These are phyloP conservation scores for Diuraphis noxia DNA, from an alignment of 1,140 invertebrate species.

Conservation along the genomic window DNA sequence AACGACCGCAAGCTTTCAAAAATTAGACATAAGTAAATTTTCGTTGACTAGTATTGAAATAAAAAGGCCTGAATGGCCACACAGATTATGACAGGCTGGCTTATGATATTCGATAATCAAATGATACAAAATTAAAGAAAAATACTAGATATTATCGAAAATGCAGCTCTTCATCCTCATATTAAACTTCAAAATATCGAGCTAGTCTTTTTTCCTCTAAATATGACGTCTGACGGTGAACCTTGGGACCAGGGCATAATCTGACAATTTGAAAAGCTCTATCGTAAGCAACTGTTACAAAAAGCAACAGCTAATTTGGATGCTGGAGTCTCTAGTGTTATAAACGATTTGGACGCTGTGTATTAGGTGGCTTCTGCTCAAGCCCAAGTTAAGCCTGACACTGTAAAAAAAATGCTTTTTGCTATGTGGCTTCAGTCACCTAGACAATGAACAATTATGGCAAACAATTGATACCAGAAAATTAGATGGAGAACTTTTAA, in stretches of 20 bases:
- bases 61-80: not conserved
- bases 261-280: not conserved
- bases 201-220: not conserved
- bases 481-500: constrained; percentile 14
- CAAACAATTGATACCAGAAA: too few relatives aligned
- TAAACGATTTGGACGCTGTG: not conserved
- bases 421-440: not conserved
- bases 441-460: not conserved
- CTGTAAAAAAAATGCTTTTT: constrained; percentile 13
- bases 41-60: not conserved
- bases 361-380: too few relatives aligned
- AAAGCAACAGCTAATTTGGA: not conserved
- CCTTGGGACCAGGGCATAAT: not conserved
- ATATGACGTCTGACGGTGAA: not conserved
- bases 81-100: not conserved
- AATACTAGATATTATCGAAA: not conserved
- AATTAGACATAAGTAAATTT: not conserved
- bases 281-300: constrained; percentile 11
- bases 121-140: not conserved
- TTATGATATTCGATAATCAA: not conserved
- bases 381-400: not conserved
- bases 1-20: not conserved
- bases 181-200: not conserved
- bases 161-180: not conserved
- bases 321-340: not conserved